Percentiles rank a stretch among this genome's conserved stretches.
These are phyloP conservation scores for Xiphorhynchus erythropygius DNA, from an alignment of 2,797 vertebrate genomes.

Conservation along the genomic window DNA sequence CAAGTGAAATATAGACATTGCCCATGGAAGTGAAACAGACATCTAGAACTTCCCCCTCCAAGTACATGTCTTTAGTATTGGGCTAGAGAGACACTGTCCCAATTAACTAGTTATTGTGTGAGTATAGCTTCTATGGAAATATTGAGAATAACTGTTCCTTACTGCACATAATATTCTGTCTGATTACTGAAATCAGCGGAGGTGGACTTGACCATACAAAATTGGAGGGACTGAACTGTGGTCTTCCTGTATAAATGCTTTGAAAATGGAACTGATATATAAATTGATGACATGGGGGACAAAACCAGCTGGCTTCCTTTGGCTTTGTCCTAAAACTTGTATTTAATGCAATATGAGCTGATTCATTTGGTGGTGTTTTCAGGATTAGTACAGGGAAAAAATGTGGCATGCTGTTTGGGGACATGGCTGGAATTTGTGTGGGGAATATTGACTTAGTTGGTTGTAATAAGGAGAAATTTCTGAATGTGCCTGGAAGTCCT, in stretches of 20 bases:
- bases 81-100: neutral
- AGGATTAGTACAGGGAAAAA: neutral
- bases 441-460: neutral
- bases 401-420: rapidly evolving
- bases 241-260: neutral
- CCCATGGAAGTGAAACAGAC: neutral
- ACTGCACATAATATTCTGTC: neutral
- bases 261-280: neutral
- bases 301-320: neutral
- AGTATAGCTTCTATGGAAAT: neutral
- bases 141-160: neutral
- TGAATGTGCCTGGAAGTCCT: neutral
- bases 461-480: neutral
- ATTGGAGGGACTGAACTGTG: neutral
- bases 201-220: neutral
- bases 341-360: neutral
- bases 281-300: neutral
- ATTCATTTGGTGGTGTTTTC: neutral
- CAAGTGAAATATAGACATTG: neutral
- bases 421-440: neutral
- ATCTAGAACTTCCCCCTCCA: neutral
- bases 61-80: neutral
- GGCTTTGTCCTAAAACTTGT: neutral
- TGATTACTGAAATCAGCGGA: neutral
- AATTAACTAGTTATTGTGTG: neutral